Evolutionary conservation across 2,113 vertebrate species (phyloP).

Genomic region (Grallaria varia): DNA sequence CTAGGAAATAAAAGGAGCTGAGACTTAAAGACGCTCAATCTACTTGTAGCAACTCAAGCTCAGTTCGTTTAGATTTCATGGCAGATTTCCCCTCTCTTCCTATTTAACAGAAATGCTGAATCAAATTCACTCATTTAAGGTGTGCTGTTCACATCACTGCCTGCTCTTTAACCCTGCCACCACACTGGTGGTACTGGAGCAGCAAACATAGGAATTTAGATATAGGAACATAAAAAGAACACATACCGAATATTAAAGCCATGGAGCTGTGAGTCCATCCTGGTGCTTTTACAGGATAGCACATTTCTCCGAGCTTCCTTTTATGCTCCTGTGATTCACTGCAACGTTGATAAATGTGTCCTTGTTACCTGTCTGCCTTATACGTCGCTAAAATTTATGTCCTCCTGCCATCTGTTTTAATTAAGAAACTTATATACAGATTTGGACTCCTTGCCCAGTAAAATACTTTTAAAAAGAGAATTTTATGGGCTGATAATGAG

Average conservation of each 20-base stretch:
- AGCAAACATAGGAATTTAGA: neutral
- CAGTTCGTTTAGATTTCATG: neutral
- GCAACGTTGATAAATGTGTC: neutral
- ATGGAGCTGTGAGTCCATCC: neutral
- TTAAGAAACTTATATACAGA: neutral
- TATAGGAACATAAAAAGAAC: neutral
- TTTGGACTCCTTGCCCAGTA: neutral
- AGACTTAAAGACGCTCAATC: neutral
- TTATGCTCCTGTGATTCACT: neutral
- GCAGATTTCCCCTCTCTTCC: neutral
- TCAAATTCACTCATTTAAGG: neutral
- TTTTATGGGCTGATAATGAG: neutral
- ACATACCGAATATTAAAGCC: neutral
- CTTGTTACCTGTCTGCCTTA: neutral
- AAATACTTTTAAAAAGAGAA: neutral
- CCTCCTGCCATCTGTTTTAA: neutral
- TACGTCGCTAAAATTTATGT: neutral
- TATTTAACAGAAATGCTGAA: neutral
- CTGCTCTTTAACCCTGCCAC: neutral
- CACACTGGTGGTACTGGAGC: neutral
- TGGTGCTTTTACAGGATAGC: neutral
- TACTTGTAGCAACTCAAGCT: neutral
- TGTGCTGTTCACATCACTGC: neutral
- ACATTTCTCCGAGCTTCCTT: neutral
- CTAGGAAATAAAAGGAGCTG: neutral